Conservation (phyloP, 2,113 vertebrate genomes). For the Petaurus breviceps region DNA sequence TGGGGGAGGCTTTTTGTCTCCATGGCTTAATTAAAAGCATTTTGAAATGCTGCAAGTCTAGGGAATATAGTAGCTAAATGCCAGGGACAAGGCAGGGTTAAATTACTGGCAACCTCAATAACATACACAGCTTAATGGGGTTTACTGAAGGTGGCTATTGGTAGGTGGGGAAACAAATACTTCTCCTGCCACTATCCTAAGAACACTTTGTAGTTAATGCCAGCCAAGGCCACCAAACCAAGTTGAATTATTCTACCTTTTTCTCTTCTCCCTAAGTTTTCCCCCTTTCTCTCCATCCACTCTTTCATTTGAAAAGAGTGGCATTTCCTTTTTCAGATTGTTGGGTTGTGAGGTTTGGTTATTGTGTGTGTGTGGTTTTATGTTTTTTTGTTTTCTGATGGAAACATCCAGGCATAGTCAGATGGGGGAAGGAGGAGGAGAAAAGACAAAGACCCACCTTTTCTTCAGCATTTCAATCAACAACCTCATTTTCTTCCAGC, state of each 20-base stretch:
- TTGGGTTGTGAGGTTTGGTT: background rate
- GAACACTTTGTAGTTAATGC: background rate
- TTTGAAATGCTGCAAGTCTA: background rate
- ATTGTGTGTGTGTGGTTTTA: too few species aligned
- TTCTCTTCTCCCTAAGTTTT: conserved; percentile 38
- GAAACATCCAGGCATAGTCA: conserved; percentile 61
- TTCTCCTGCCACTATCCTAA: background rate
- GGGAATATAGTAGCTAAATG: background rate
- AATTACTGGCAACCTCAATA: background rate
- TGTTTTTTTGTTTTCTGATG: conserved; percentile 38
- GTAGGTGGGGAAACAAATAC: conserved; percentile 1
- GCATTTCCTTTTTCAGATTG: conserved; percentile 25
- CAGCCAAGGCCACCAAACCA: background rate
- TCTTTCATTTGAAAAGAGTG: conserved; percentile 38
- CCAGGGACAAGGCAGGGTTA: background rate
- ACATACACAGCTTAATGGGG: background rate
- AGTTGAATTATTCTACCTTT: conserved; percentile 33
- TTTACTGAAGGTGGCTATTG: conserved; percentile 29
- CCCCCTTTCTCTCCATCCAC: conserved; percentile 23
- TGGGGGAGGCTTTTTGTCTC: background rate
- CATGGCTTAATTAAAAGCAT: background rate
- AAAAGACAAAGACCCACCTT: conserved; percentile 64
- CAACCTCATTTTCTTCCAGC: conserved; percentile 76
- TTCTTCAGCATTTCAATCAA: conserved; percentile 75
- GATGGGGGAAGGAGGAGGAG: conserved; percentile 7